Base-by-base conservation (phyloP, 1,140 invertebrate species). In the Eubasilissa regina region DNA sequence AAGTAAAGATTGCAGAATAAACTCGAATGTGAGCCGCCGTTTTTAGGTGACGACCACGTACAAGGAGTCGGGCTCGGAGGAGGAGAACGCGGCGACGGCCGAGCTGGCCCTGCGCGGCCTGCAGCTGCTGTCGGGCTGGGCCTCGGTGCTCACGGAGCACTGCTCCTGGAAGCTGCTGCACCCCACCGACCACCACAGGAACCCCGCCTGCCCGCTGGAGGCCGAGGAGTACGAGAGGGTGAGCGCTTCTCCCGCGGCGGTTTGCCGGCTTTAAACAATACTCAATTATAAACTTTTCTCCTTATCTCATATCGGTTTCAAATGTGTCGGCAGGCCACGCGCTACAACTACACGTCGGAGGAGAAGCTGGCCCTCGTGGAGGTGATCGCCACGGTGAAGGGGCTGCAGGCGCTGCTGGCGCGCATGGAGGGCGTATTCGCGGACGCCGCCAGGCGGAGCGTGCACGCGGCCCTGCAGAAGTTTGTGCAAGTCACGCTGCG, bases 191-290 rank as follows among this genome's bases (percentile, higher is more conserved):
- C 97, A 98, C 86, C 96, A 98, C 87, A 95, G 96, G 87, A 99
- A 99, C 87, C 95, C 97, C 81, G 93, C 97, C 84, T 99, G 98
- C 86, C 98, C 98, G 0, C 91, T 93, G 17, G 97, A 99, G 86
- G 98, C 98, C n/a, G 98, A 99, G 89, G 98, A 99, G 89, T 99
- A 99, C 88, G 99, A 99, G 91, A 91, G 98, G 88, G 95, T 96
- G 85, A 87, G 87, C 83, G 53, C n/a, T 15, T 13, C 43, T 51
- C 51, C n/a, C n/a, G n/a, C n/a, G n/a, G n/a, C n/a, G n/a, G n/a
- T n/a, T n/a, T n/a, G n/a, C n/a, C n/a, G n/a, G n/a, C n/a, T n/a
- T n/a, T n/a, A n/a, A n/a, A n/a, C n/a, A n/a, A n/a, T n/a, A n/a
- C n/a, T n/a, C n/a, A n/a, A n/a, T n/a, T n/a, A n/a, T n/a, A n/a